phyloP scores from a whole-genome alignment of 2,113 vertebrate genomes.

The Protobothrops mucrosquamatus region DNA sequence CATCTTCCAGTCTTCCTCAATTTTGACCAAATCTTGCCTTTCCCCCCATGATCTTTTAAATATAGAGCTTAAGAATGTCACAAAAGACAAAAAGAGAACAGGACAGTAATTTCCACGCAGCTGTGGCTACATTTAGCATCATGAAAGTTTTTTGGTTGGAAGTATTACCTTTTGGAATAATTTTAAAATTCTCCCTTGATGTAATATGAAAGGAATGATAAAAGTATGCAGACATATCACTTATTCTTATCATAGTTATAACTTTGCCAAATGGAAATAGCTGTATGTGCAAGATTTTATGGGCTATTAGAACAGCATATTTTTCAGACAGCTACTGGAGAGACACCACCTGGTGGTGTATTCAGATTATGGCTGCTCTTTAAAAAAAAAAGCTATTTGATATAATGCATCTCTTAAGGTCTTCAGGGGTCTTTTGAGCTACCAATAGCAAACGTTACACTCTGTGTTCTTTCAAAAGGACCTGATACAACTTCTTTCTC shows the following conservation, averaged over 20 bases:
- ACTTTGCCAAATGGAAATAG: neutral
- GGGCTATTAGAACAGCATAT: neutral
- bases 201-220: neutral
- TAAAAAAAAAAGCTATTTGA: neutral
- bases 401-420: neutral
- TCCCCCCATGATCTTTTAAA: neutral
- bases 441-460: neutral
- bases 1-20: neutral
- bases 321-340: neutral
- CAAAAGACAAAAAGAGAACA: neutral
- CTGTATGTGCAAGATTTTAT: neutral
- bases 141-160: neutral
- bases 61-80: neutral
- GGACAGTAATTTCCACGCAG: neutral
- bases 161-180: neutral
- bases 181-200: neutral
- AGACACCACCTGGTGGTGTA: conserved; percentile 20
- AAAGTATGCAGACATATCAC: neutral
- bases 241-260: neutral
- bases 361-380: neutral
- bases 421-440: neutral
- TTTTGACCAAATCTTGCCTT: neutral
- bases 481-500: neutral
- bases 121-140: neutral
- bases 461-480: neutral